Evolutionary conservation across 2,888 invertebrate species (phyloP).

Genomic region (Melanchra persicariae): DNA sequence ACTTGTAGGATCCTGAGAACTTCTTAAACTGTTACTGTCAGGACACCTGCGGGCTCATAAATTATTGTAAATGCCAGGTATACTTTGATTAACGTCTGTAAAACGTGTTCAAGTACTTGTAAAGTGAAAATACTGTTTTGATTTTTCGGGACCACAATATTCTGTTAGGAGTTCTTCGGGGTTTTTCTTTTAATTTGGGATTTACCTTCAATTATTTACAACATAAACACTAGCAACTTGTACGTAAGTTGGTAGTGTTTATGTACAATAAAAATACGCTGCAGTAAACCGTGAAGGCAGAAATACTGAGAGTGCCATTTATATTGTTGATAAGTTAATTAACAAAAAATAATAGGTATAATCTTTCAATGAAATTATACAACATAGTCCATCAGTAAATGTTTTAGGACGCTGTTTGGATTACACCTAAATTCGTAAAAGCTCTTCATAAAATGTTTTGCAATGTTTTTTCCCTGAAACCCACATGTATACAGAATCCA

Average conservation of each 20-base stretch:
- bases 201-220: neutral
- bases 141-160: too few species aligned
- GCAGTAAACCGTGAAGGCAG: too few species aligned
- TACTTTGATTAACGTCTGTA: slow-evolving; percentile 11
- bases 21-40: slow-evolving; percentile 51
- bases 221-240: too few species aligned
- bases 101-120: neutral
- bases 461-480: slow-evolving; percentile 2
- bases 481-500: slow-evolving; percentile 20
- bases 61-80: slow-evolving; percentile 29
- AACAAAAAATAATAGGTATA: too few species aligned
- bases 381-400: neutral
- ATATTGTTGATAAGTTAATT: too few species aligned
- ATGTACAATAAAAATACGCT: too few species aligned
- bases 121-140: neutral
- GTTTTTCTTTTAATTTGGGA: neutral
- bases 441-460: neutral
- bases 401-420: neutral
- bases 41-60: slow-evolving; percentile 39
- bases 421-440: neutral
- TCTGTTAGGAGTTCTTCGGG: neutral
- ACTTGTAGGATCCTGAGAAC: slow-evolving; percentile 47
- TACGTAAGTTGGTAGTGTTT: too few species aligned
- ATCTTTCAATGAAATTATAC: neutral
- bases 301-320: too few species aligned